phyloP scores from a whole-genome alignment of 2,113 vertebrate genomes.

The Speoplatyrhinus poulsoni region DNA sequence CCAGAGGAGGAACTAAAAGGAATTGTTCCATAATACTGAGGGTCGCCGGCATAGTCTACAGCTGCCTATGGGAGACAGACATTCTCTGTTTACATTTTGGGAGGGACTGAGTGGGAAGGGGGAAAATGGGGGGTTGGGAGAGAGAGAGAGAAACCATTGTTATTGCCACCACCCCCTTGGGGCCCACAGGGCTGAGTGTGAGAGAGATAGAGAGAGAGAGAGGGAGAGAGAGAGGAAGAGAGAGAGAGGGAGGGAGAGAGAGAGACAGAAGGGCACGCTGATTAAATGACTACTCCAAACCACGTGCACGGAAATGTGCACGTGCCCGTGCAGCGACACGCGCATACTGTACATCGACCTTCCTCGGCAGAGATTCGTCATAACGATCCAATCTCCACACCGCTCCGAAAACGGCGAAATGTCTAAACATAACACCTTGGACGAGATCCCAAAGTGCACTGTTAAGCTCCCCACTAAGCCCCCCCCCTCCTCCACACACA shows the following conservation, averaged over 20 bases:
- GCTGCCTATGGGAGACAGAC: background rate
- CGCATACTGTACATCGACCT: conserved; percentile 36
- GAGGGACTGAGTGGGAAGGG: conserved; percentile 15
- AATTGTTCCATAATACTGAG: background rate
- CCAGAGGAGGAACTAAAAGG: conserved; percentile 2
- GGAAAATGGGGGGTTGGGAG: background rate
- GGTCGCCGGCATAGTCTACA: background rate
- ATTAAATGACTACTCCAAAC: background rate
- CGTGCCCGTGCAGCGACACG: conserved; percentile 3
- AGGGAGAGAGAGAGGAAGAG: conserved; percentile 5
- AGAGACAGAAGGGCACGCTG: background rate
- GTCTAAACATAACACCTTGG: conserved; percentile 6
- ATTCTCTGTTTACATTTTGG: conserved; percentile 1
- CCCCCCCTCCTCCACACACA: too few relatives aligned
- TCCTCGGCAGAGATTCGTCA: conserved; percentile 11
- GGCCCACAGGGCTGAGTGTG: conserved; percentile 32
- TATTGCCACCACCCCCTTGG: conserved; percentile 56
- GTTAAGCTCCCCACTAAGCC: too few relatives aligned
- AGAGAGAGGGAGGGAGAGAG: background rate
- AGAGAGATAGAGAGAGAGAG: background rate
- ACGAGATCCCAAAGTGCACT: conserved; percentile 2
- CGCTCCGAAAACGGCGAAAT: conserved; percentile 29
- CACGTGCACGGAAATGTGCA: background rate
- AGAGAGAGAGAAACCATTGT: conserved; percentile 56
- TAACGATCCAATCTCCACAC: background rate